phyloP scores from a whole-genome alignment of 2,113 vertebrate species.

The Ceyx melanurus region DNA sequence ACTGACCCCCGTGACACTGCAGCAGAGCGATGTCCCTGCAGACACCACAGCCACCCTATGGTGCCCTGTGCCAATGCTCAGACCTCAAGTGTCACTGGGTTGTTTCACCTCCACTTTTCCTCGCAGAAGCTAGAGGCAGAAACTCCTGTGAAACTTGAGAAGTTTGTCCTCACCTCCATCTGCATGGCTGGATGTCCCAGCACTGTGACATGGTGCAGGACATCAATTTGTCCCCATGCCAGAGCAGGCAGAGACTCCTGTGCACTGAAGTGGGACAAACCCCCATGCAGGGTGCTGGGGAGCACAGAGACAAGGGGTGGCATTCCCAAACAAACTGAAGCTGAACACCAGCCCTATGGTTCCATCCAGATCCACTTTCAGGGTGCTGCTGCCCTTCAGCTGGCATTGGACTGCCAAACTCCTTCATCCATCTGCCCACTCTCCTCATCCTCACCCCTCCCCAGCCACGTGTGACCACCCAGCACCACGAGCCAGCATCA shows the following conservation, averaged over 20 bases:
- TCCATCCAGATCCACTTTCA: background rate
- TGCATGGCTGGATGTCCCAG: background rate
- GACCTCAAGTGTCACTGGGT: accelerated
- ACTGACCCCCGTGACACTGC: accelerated
- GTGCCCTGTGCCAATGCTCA: accelerated
- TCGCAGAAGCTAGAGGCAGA: background rate
- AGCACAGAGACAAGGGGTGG: background rate
- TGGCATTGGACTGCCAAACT: background rate
- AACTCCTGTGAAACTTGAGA: background rate
- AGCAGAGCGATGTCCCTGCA: accelerated
- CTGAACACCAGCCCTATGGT: background rate
- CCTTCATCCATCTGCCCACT: background rate
- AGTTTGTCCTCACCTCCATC: background rate
- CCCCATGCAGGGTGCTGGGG: background rate
- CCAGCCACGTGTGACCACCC: background rate
- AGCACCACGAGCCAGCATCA: background rate
- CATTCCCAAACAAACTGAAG: background rate
- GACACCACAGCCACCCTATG: accelerated
- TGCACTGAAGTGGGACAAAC: background rate
- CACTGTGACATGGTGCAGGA: accelerated
- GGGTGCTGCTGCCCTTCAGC: background rate
- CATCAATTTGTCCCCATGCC: background rate
- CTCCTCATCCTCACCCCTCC: background rate
- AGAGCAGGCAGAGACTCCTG: background rate
- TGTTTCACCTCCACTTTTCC: background rate